Evolutionary conservation across 2,797 vertebrate species (phyloP), one percentile per base, ranked within the genome.

Genomic region (Bradypodion ventrale): DNA sequence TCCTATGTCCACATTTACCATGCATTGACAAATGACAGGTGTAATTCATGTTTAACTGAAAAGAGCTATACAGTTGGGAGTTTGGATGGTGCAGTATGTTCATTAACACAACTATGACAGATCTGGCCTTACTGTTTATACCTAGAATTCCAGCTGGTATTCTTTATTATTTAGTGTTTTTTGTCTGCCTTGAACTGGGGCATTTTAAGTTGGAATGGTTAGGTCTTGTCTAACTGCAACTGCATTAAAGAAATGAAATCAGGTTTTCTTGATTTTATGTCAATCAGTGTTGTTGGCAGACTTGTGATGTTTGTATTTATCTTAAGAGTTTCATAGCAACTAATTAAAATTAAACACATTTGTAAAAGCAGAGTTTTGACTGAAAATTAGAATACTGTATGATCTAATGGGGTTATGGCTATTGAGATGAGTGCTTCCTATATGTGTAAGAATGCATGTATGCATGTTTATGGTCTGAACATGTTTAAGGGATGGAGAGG

Each of bases 21-120:
- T 75, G 49, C 85, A 85, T 85, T 79, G 90, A 90, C 88, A 91
- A 94, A 90, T 83, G 89, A 84, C 90, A 93, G 88, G 78, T 88
- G 78, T 85, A 91, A 93, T 92, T 94, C 89, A 84, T 90, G 62
- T 88, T 90, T 29, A 79, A 91, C 89, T 92, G 90, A 91, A 92
- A 82, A 40, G 37, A 72, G 82, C 44, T 83, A 87, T 83, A 85
- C 37, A 80, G 82, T 72, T 92, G 83, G 60, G 87, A 91, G 21
- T 72, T 46, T 59, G 89, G 89, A 90, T 85, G 66, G 59, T 91
- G 72, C 81, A 93, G 88, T 79, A 75, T 62, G 85, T 90, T 84
- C 87, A 66, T 78, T 69, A 83, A 89, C 46, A 87, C 52, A 21
- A 13, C 80, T 85, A 85, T 49, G 70, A 72, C 74, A 87, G 80